Evolutionary conservation across 2,113 vertebrate genomes (phyloP).

Genomic region (Erythrocercus mccallii): DNA sequence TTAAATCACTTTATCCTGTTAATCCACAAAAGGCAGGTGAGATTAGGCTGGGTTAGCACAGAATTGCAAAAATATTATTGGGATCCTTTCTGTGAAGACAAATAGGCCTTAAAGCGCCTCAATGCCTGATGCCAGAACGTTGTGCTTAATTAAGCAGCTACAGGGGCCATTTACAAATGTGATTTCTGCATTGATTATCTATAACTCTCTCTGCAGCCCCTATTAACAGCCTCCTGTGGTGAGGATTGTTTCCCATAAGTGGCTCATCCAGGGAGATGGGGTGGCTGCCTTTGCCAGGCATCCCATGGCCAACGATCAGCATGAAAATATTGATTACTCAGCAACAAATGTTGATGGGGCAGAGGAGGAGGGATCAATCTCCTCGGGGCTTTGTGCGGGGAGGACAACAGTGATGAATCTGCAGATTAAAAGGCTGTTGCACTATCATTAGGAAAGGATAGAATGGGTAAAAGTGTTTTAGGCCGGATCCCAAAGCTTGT

Average conservation of each 20-base stretch:
- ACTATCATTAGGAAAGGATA: neutral
- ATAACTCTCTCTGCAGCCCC: slow-evolving; percentile 25
- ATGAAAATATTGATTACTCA: slow-evolving; percentile 2
- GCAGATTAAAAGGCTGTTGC: neutral
- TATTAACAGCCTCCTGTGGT: neutral
- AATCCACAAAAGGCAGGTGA: slow-evolving; percentile 29
- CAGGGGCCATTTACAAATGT: slow-evolving; percentile 37
- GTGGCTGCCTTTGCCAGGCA: neutral
- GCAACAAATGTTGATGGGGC: neutral
- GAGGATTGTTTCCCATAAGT: slow-evolving; percentile 1
- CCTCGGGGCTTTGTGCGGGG: neutral
- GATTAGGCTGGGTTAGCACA: slow-evolving; percentile 2
- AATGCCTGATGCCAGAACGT: neutral
- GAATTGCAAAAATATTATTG: slow-evolving; percentile 27
- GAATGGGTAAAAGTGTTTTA: neutral
- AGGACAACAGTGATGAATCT: neutral
- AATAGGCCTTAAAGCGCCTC: neutral
- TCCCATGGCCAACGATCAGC: neutral
- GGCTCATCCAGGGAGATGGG: neutral
- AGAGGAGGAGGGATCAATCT: slow-evolving; percentile 20
- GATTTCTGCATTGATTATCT: slow-evolving; percentile 50
- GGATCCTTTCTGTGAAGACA: slow-evolving; percentile 6
- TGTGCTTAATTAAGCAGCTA: slow-evolving; percentile 56
- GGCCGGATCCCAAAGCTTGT: neutral
- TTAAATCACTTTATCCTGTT: slow-evolving; percentile 34